Conservation (phyloP, 23 tunicate genomes). For the Trididemnum nubilum region DNA sequence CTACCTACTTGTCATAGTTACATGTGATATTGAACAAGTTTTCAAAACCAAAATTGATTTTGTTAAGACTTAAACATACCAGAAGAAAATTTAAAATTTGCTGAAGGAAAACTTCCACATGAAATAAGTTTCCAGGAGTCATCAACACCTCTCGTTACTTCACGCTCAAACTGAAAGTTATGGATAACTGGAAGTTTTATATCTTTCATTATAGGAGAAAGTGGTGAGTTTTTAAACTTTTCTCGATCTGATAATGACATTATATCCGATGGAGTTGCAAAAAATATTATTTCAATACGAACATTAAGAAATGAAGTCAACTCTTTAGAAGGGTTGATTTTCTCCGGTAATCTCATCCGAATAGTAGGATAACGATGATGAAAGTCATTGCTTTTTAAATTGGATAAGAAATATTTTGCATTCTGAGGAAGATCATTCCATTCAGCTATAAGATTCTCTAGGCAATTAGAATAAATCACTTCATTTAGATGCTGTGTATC, state of each 20-base stretch:
- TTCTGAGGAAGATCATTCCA: background rate
- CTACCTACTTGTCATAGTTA: too few relatives aligned
- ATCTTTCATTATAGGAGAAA: background rate
- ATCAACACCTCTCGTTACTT: conserved; percentile 15
- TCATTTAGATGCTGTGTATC: background rate
- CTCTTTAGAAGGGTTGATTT: background rate
- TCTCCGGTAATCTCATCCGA: background rate
- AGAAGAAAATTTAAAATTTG: too few relatives aligned
- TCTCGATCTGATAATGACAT: background rate
- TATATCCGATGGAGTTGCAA: background rate
- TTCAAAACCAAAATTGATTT: too few relatives aligned
- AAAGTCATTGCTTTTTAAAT: background rate
- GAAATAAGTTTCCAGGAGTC: background rate
- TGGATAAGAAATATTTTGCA: background rate
- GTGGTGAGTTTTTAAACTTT: background rate
- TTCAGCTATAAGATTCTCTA: background rate
- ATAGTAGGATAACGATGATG: conserved; percentile 13
- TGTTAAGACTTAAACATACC: too few relatives aligned
- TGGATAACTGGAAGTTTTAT: background rate
- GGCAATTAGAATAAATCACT: background rate
- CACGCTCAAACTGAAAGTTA: conserved; percentile 3
- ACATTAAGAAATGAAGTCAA: background rate
- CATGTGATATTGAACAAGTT: too few relatives aligned
- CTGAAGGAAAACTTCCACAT: conserved; percentile 10
- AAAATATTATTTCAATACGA: background rate